Evolutionary conservation across 2,888 invertebrate genomes (phyloP).

Genomic region (Folsomia candida): DNA sequence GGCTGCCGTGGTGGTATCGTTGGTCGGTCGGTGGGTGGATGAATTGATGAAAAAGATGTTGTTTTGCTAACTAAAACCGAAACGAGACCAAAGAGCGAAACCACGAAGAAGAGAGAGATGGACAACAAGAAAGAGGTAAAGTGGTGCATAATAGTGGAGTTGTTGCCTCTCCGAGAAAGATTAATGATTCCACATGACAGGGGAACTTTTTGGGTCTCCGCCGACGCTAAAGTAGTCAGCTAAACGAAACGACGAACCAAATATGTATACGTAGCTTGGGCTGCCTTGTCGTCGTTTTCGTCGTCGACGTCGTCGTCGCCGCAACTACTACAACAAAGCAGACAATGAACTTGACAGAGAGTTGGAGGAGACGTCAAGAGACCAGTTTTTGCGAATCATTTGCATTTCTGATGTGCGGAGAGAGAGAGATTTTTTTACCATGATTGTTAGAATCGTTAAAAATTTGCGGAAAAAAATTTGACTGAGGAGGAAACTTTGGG

Average conservation of each 20-base stretch:
- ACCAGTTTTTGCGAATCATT: slow-evolving; percentile 8
- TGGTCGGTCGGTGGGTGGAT: background rate
- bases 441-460: no score
- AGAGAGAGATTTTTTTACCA: no score
- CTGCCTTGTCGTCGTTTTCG: no score
- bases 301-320: no score
- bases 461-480: no score
- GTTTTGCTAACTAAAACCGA: slow-evolving; percentile 1
- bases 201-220: background rate
- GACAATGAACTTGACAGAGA: slow-evolving; percentile 2
- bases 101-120: no score
- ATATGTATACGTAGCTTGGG: background rate
- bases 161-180: background rate
- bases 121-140: slow-evolving; percentile 8
- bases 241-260: background rate
- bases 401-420: no score
- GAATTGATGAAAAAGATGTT: background rate
- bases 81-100: no score
- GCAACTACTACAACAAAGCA: background rate
- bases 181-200: background rate
- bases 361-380: background rate
- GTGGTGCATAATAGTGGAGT: background rate
- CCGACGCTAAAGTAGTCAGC: background rate
- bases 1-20: no score
- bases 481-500: no score